Evolutionary conservation across 2,797 vertebrate species (phyloP).

Genomic region (Serranus cabrilla): DNA sequence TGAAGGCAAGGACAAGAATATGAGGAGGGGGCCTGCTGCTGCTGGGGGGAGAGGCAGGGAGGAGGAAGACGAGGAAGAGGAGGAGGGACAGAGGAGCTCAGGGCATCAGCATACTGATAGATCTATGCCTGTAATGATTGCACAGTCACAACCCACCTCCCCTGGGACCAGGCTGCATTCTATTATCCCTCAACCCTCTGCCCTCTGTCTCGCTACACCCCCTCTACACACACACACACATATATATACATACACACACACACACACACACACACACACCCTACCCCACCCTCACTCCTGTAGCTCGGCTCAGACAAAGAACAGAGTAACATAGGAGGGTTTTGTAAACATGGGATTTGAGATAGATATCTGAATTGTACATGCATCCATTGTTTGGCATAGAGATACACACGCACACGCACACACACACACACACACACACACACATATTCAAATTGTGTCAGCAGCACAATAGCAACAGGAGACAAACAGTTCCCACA

Average conservation of each 20-base stretch:
- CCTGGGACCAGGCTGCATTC: slow-evolving; percentile 79
- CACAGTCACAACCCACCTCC: slow-evolving; percentile 84
- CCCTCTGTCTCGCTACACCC: slow-evolving; percentile 51
- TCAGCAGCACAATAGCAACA: background rate
- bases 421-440: slow-evolving; percentile 18
- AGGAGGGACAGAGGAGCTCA: slow-evolving; percentile 60
- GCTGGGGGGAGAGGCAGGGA: slow-evolving; percentile 1
- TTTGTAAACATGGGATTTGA: slow-evolving; percentile 70
- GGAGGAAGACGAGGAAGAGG: slow-evolving; percentile 25
- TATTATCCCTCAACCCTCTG: slow-evolving; percentile 80
- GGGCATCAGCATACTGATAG: slow-evolving; percentile 82
- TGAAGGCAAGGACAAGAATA: slow-evolving; percentile 52
- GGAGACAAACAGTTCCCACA: background rate
- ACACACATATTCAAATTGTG: background rate
- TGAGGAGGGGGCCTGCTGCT: slow-evolving; percentile 38
- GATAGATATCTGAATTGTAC: slow-evolving; percentile 60
- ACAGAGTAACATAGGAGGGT: slow-evolving; percentile 52
- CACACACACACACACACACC: slow-evolving; percentile 22
- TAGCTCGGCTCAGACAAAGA: slow-evolving; percentile 73
- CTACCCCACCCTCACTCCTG: slow-evolving; percentile 17
- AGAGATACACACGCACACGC: slow-evolving; percentile 6
- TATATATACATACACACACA: slow-evolving; percentile 17
- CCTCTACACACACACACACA: slow-evolving; percentile 4
- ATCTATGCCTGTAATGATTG: slow-evolving; percentile 87
- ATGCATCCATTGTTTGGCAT: slow-evolving; percentile 48